Conservation (phyloP, 2,113 vertebrate species). For the Dipodomys spectabilis region DNA sequence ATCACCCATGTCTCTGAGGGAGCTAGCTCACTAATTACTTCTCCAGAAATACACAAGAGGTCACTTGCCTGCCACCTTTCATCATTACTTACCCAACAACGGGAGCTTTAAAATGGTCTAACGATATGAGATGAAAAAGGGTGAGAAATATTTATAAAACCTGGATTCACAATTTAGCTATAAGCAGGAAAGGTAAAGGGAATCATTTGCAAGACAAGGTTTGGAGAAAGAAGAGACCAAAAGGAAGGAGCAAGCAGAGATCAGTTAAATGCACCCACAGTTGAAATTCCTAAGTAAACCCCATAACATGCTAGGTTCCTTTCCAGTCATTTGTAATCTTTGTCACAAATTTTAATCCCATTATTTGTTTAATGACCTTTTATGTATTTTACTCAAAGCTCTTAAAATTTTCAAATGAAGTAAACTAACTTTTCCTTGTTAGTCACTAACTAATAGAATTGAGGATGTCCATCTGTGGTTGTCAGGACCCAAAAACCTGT, state of each 20-base stretch:
- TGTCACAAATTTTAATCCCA: neutral
- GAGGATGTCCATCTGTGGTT: neutral
- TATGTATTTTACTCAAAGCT: neutral
- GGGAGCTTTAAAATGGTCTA: conserved; percentile 76
- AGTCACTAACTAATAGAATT: neutral
- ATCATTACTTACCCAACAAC: conserved; percentile 77
- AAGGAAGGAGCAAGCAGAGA: neutral
- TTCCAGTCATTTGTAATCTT: neutral
- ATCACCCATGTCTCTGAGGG: conserved; percentile 79
- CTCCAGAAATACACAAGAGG: conserved; percentile 81
- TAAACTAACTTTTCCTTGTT: neutral
- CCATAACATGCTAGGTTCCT: neutral
- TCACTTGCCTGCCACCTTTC: conserved; percentile 83
- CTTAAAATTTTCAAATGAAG: neutral
- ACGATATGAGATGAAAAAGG: conserved; percentile 53
- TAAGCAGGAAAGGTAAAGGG: conserved; percentile 47
- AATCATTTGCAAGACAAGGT: conserved; percentile 62
- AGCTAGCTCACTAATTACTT: conserved; percentile 83
- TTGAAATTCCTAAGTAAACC: neutral
- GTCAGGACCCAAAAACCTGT: neutral
- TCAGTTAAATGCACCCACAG: neutral
- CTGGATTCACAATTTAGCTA: conserved; percentile 54
- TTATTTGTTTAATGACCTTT: neutral
- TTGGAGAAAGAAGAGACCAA: conserved; percentile 61
- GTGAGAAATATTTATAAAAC: conserved; percentile 76